phyloP scores from a whole-genome alignment of 1,140 invertebrate species.

The Bombus polaris region DNA sequence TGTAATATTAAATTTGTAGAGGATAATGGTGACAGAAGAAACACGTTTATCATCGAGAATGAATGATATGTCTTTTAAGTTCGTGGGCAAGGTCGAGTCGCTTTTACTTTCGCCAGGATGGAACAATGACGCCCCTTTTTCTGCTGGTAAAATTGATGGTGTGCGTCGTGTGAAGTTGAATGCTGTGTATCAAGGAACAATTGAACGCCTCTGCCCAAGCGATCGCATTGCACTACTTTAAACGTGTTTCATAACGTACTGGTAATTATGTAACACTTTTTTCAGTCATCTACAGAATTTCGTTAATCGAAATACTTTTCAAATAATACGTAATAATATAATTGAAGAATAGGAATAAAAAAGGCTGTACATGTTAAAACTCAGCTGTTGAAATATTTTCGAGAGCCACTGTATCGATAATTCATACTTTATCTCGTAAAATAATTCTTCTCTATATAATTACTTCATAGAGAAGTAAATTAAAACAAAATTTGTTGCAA shows the following conservation, averaged over 20 bases:
- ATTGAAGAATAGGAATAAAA: background rate
- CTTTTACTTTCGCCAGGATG: slow-evolving; percentile 14
- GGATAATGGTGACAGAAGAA: background rate
- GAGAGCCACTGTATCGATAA: too few species aligned
- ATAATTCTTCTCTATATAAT: too few species aligned
- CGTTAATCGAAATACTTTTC: background rate
- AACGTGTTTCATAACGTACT: background rate
- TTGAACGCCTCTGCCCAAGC: background rate
- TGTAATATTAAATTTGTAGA: background rate
- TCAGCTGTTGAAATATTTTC: too few species aligned
- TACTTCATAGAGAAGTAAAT: too few species aligned
- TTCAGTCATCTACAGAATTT: background rate
- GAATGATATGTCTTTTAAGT: background rate
- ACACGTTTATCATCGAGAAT: background rate
- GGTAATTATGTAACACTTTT: background rate
- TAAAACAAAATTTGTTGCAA: too few species aligned
- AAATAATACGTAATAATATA: background rate
- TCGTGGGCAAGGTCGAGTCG: too few species aligned
- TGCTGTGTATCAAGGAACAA: background rate
- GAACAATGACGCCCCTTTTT: background rate
- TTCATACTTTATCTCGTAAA: too few species aligned
- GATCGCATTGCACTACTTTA: background rate
- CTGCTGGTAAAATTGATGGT: background rate
- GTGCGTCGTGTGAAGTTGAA: background rate
- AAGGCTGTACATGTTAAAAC: too few species aligned